These are phyloP conservation scores for Pantala flavescens DNA, from an alignment of 1,140 invertebrate species.

Conservation along the genomic window DNA sequence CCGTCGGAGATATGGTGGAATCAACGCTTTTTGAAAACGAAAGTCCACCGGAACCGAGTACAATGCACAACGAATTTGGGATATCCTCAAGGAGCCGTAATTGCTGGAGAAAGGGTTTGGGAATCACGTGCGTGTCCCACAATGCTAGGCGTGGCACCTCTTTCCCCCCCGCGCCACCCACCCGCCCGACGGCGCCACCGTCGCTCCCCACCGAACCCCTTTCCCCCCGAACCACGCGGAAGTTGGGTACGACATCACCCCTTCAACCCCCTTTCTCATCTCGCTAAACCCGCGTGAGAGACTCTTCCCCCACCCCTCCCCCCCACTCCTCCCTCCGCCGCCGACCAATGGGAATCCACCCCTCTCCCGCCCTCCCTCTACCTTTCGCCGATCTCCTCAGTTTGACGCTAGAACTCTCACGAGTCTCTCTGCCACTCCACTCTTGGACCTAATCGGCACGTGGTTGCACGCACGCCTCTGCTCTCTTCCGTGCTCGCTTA, in stretches of 20 bases:
- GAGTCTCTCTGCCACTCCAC: neutral
- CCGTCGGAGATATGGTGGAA: no score
- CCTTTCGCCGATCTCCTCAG: neutral
- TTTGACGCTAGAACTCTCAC: neutral
- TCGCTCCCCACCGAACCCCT: neutral
- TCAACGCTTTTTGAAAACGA: no score
- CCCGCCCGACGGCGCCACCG: neutral
- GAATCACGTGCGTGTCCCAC: constrained; percentile 6
- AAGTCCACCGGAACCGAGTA: no score
- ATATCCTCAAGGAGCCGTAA: no score
- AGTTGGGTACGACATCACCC: neutral
- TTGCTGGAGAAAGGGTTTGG: neutral
- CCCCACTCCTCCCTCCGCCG: neutral
- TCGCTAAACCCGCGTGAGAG: neutral
- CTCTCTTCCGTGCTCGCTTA: neutral
- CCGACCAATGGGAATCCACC: neutral
- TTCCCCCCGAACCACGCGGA: neutral
- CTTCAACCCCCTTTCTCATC: neutral
- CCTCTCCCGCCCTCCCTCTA: neutral
- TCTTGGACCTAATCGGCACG: neutral
- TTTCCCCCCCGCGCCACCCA: neutral
- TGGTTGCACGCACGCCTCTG: neutral
- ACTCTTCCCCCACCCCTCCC: neutral
- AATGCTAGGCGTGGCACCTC: constrained; percentile 6
- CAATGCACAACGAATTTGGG: no score